phyloP scores from a whole-genome alignment of 2,888 invertebrate species.

The Atherix ibis region DNA sequence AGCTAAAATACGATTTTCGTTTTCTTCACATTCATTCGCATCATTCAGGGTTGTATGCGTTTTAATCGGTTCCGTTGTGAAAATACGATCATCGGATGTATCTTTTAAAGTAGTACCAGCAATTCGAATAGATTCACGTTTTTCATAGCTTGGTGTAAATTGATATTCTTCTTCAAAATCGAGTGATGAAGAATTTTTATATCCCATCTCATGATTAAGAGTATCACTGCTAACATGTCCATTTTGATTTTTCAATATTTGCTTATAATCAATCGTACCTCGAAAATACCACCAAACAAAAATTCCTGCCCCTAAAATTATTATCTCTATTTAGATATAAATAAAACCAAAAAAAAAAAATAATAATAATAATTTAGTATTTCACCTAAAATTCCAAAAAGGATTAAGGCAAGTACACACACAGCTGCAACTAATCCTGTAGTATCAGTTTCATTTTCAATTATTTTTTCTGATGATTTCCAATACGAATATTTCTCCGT shows the following conservation, averaged over 20 bases:
- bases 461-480: not conserved
- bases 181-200: not conserved
- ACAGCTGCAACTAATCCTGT: slow-evolving; percentile 12
- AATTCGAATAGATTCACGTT: slow-evolving; percentile 8
- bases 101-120: slow-evolving; percentile 9
- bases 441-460: not conserved
- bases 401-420: slow-evolving; percentile 10
- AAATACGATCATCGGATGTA: slow-evolving; percentile 10
- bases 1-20: slow-evolving; percentile 1
- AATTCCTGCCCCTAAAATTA: too few relatives aligned
- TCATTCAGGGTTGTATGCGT: too few relatives aligned
- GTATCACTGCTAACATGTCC: too few relatives aligned
- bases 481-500: not conserved
- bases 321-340: too few relatives aligned
- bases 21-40: slow-evolving; percentile 1
- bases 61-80: not conserved
- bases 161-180: slow-evolving; percentile 7
- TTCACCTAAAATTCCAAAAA: slow-evolving; percentile 12
- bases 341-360: not conserved
- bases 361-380: slow-evolving; percentile 1
- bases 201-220: slow-evolving; percentile 4
- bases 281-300: too few relatives aligned
- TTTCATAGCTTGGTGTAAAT: slow-evolving; percentile 4
- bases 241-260: too few relatives aligned
- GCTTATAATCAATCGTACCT: too few relatives aligned